Base-by-base conservation (phyloP, 1,140 invertebrate species). In the Camponotus floridanus region DNA sequence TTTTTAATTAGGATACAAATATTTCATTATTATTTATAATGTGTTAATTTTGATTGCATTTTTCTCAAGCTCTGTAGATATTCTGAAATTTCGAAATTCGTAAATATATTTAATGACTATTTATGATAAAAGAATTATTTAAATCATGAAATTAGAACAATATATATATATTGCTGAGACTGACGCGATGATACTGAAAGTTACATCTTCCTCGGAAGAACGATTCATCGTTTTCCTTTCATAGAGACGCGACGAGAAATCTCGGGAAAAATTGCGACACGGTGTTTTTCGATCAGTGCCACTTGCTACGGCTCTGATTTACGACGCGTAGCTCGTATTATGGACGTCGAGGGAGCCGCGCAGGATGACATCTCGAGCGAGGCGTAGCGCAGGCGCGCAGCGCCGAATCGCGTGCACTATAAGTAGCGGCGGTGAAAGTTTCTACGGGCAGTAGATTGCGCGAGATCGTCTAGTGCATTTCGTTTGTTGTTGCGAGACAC, bases 361-460 rank as follows among this genome's bases (percentile, higher is more conserved):
- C 4, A 13, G 13, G 62, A 42, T 76, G 87, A 80, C 85, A 89
- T 86, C 84, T 73, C 55, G 26, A 51, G 8, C 26, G 9, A 59
- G 45, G 11, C 3, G 55, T 9, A 31, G 76, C 88, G 88, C 84
- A 86, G 48, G 85, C 85, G 88, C 55, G 9, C 1, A 1, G 2
- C 6, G 31, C 2, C 15, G 11, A 18, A 18, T 13, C 39, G 65
- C 65, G 26, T 51, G 18, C 21, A 7, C 36, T 92, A 92, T 92
- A 92, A 91, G 91, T 92, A 88, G 84, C 21, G 71, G 55, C 65
- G 83, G 84, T 78, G 87, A 88, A 91, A 91, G 88, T 91, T 88
- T 36, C 59, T 57, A 33, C 81, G 51, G 84, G 39, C 76, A 92
- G 91, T 92, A 78, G 21, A n/a, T 64, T 64, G 65, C 48, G 80